Conservation (phyloP, 2,113 vertebrate species). For the Promerops cafer region DNA sequence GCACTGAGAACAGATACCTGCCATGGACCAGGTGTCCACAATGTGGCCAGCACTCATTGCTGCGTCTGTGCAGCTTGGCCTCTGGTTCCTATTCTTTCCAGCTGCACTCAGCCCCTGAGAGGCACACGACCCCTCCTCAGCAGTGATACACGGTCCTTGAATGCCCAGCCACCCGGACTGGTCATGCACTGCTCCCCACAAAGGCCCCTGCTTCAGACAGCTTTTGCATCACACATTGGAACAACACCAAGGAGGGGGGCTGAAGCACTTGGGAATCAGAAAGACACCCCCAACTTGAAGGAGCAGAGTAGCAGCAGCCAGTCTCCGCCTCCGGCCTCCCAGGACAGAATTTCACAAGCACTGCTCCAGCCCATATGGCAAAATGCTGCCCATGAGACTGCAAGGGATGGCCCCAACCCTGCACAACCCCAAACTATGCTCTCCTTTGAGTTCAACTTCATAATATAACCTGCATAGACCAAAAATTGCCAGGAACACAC, state of each 20-base stretch:
- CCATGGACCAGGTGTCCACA: rapidly evolving
- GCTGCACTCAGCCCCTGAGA: not conserved
- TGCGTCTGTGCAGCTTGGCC: not conserved
- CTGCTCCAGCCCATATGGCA: not conserved
- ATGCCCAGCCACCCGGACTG: not conserved
- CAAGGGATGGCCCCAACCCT: not conserved
- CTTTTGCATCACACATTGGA: not conserved
- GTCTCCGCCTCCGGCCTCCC: not conserved
- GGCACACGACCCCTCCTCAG: rapidly evolving
- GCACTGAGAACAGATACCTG: not conserved
- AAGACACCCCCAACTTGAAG: not conserved
- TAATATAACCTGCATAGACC: not conserved
- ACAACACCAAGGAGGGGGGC: not conserved
- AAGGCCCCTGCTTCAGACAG: not conserved
- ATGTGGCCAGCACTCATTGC: not conserved
- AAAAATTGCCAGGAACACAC: not conserved
- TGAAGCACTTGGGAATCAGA: not conserved
- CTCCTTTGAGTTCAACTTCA: not conserved
- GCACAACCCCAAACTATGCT: not conserved
- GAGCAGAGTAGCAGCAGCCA: not conserved
- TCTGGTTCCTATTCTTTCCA: not conserved
- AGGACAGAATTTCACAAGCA: not conserved
- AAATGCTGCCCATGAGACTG: not conserved
- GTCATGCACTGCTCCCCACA: not conserved
- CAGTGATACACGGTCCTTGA: not conserved